Conservation (phyloP, 1,140 invertebrate genomes). For the Drosophila sp. region DNA sequence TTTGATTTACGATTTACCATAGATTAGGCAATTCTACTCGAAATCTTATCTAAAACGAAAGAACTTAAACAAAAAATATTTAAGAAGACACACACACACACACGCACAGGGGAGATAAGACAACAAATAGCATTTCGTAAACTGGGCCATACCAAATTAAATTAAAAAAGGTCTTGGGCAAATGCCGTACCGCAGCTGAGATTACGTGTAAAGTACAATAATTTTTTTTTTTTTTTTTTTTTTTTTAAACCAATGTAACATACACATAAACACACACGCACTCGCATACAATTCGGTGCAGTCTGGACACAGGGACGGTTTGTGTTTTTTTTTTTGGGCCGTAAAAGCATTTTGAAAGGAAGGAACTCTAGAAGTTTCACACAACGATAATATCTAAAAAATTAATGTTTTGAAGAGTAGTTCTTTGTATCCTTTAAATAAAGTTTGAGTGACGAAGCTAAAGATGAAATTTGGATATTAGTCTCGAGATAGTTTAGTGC, state of each 20-base stretch:
- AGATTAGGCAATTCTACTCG: constrained; percentile 8
- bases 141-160: constrained; percentile 40
- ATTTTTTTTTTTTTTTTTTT: background rate
- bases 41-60: constrained; percentile 7
- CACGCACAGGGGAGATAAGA: constrained; percentile 14
- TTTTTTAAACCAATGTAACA: background rate
- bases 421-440: no score
- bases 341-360: no score
- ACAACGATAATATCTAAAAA: no score
- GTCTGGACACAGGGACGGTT: background rate
- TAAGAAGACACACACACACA: background rate
- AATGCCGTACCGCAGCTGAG: constrained; percentile 13
- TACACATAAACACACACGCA: background rate
- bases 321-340: background rate
- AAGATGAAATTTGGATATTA: no score
- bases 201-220: constrained; percentile 13
- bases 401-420: no score
- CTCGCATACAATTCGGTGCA: background rate
- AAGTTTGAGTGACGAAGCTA: no score
- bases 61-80: background rate
- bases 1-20: constrained; percentile 8
- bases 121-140: constrained; percentile 24
- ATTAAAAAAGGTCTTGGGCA: background rate
- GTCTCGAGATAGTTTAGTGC: no score
- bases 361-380: no score